Conservation (phyloP, 2,113 vertebrate genomes). For the Coreoperca whiteheadi region DNA sequence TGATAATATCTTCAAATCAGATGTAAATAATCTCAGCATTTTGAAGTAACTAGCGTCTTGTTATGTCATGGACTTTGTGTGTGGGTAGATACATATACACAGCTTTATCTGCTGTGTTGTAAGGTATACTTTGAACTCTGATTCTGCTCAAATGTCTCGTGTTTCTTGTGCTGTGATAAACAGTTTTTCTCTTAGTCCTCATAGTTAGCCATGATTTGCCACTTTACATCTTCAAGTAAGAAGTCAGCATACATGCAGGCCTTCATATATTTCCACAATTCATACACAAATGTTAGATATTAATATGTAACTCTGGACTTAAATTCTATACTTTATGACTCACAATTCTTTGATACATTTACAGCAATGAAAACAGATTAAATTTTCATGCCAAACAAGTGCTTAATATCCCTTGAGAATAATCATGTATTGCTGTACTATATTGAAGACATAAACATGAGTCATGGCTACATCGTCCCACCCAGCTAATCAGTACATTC, state of each 20-base stretch:
- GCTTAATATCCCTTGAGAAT: not conserved
- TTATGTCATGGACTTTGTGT: constrained; percentile 65
- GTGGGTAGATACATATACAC: constrained; percentile 29
- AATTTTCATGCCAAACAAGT: not conserved
- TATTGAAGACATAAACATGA: not conserved
- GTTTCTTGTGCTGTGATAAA: constrained; percentile 8
- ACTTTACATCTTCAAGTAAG: not conserved
- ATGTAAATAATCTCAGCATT: not conserved
- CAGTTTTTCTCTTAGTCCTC: not conserved
- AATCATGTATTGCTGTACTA: not conserved
- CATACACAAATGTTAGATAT: not conserved
- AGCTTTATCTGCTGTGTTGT: constrained; percentile 65
- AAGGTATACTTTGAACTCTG: constrained; percentile 67
- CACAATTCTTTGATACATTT: not conserved
- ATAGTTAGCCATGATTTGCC: not conserved
- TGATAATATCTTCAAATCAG: not conserved
- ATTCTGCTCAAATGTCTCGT: constrained; percentile 10
- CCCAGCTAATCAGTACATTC: constrained; percentile 14
- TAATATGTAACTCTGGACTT: not conserved
- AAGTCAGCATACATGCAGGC: not conserved
- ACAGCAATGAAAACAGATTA: not conserved
- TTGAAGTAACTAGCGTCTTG: not conserved
- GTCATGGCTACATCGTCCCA: constrained; percentile 1
- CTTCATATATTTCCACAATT: not conserved
- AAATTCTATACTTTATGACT: not conserved